A percentile compares a stretch with the other conserved stretches of the same genome.
Conservation (phyloP, 2,888 invertebrate genomes). For the Pilophorus perplexus region DNA sequence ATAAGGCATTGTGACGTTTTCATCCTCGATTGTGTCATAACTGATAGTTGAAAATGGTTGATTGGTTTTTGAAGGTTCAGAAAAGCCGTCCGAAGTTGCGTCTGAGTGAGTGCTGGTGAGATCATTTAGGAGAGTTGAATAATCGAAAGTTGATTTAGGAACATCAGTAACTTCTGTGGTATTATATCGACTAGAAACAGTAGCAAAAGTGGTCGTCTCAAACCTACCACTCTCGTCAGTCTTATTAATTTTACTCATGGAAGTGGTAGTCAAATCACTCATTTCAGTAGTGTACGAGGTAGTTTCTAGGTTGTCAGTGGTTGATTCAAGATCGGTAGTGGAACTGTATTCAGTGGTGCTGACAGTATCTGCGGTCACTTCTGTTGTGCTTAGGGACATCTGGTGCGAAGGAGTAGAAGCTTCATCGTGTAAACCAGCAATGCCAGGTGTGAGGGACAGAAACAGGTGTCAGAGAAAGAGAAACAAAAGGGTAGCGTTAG, state of each 20-base stretch:
- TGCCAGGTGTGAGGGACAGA: slow-evolving; percentile 40
- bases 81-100: too few relatives aligned
- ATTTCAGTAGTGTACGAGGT: too few relatives aligned
- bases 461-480: slow-evolving; percentile 43
- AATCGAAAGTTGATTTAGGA: slow-evolving; percentile 26
- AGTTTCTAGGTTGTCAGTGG: too few relatives aligned
- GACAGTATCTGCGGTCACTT: too few relatives aligned
- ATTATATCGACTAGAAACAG: slow-evolving; percentile 33
- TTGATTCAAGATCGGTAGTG: slow-evolving; percentile 4
- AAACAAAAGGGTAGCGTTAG: slow-evolving; percentile 44
- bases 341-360: slow-evolving; percentile 1
- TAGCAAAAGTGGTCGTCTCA: slow-evolving; percentile 5
- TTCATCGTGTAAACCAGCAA: slow-evolving; percentile 44
- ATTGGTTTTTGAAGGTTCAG: too few relatives aligned
- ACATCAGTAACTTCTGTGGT: slow-evolving; percentile 9
- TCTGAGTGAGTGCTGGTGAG: too few relatives aligned
- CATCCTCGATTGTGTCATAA: too few relatives aligned
- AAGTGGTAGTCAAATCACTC: too few relatives aligned
- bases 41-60: too few relatives aligned
- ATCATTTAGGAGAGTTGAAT: too few relatives aligned
- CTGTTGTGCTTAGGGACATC: slow-evolving; percentile 41
- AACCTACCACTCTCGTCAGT: slow-evolving; percentile 16
- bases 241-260: too few relatives aligned
- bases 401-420: slow-evolving; percentile 45
- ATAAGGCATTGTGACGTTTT: too few relatives aligned